These are phyloP conservation scores for Drosophila antonietae DNA, from an alignment of 2,888 invertebrate genomes.

Conservation along the genomic window DNA sequence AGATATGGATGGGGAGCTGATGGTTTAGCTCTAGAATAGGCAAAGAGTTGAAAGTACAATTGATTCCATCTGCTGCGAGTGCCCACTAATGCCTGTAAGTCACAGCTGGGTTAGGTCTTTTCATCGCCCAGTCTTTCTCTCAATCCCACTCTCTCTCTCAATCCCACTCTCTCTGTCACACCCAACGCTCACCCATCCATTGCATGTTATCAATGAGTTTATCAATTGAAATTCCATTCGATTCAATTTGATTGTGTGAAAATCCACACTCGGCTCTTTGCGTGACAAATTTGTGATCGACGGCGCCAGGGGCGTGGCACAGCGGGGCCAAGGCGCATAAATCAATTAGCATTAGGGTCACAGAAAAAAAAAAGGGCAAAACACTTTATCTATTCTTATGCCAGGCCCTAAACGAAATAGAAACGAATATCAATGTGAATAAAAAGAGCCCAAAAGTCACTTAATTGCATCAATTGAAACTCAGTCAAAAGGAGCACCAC, in stretches of 20 bases:
- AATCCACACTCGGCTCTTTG: conserved; percentile 42
- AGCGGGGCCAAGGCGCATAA: conserved; percentile 45
- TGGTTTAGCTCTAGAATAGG: neutral
- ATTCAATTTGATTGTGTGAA: conserved; percentile 55
- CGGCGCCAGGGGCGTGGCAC: conserved; percentile 4
- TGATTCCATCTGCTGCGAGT: conserved; percentile 25
- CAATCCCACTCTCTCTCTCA: too few relatives aligned
- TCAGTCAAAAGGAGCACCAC: conserved; percentile 54
- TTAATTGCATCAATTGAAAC: conserved; percentile 75
- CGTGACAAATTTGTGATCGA: conserved; percentile 47
- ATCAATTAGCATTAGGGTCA: conserved; percentile 67
- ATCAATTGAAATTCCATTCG: conserved; percentile 61
- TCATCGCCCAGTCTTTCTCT: neutral
- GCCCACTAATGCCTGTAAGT: conserved; percentile 1
- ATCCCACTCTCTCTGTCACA: neutral
- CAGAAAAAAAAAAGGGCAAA: conserved; percentile 42
- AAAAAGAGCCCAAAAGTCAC: conserved; percentile 69
- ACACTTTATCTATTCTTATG: conserved; percentile 62
- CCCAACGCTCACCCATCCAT: neutral
- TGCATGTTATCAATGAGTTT: conserved; percentile 56
- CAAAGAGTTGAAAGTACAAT: conserved; percentile 39
- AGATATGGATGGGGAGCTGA: neutral
- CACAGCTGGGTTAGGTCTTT: neutral
- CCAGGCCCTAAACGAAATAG: neutral
- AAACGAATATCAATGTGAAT: conserved; percentile 31